phyloP scores from a whole-genome alignment of 53 echinoderm and acorn worm species.

The Echinarachnius parma region DNA sequence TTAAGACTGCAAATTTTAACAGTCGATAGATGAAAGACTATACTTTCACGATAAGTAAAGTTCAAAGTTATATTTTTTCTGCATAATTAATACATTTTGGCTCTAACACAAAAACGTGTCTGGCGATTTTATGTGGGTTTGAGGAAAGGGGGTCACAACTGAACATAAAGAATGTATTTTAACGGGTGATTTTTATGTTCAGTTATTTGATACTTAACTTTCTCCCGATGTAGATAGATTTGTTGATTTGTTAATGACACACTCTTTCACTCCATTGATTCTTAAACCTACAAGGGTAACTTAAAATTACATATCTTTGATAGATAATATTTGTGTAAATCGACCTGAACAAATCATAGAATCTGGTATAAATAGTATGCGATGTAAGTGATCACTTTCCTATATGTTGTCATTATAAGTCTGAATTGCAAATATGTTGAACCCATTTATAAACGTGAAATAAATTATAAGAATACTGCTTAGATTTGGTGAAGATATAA shows the following conservation, averaged over 20 bases:
- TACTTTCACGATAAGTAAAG: too few relatives aligned
- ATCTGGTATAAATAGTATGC: not conserved
- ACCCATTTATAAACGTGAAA: not conserved
- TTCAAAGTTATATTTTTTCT: too few relatives aligned
- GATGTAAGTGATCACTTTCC: not conserved
- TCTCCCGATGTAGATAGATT: not conserved
- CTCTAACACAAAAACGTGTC: too few relatives aligned
- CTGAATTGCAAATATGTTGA: not conserved
- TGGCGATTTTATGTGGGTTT: too few relatives aligned
- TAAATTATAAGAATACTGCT: not conserved
- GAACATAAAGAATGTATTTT: not conserved
- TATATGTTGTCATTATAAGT: not conserved
- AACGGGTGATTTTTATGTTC: not conserved
- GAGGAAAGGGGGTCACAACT: too few relatives aligned
- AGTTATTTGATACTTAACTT: not conserved
- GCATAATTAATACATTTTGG: too few relatives aligned
- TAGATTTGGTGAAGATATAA: too few relatives aligned
- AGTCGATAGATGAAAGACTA: too few relatives aligned
- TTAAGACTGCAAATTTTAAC: too few relatives aligned
- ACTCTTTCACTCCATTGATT: not conserved
- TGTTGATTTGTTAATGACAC: not conserved
- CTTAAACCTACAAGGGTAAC: not conserved
- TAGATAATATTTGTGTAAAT: not conserved
- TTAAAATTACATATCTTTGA: not conserved
- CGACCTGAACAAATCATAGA: not conserved